Conservation (phyloP, 2,113 vertebrate genomes). For the Lophura nycthemera region DNA sequence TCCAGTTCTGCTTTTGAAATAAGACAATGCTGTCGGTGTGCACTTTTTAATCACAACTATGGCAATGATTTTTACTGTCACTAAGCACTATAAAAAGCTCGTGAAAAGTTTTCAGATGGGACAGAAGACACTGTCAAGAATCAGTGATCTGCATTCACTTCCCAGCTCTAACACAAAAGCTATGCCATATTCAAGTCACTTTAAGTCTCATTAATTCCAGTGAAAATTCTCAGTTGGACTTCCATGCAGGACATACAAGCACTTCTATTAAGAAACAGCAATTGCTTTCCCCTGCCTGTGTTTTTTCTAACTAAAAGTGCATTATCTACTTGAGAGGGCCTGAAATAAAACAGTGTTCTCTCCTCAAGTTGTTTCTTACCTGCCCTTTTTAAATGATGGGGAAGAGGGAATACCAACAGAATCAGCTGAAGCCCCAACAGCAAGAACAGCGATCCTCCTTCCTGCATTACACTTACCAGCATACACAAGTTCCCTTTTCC, state of each 20-base stretch:
- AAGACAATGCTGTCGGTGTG: background rate
- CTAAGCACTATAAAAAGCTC: background rate
- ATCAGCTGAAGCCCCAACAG: background rate
- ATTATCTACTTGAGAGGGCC: background rate
- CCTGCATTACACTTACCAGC: background rate
- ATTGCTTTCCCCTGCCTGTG: background rate
- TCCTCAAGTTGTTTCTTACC: background rate
- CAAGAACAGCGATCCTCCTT: background rate
- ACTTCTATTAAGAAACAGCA: background rate
- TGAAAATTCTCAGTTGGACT: background rate
- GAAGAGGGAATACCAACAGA: background rate
- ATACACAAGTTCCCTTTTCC: background rate
- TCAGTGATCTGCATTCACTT: background rate
- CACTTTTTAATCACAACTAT: background rate
- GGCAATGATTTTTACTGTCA: background rate
- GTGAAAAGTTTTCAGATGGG: background rate
- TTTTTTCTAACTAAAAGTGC: background rate
- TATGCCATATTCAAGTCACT: background rate
- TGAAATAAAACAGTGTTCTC: background rate
- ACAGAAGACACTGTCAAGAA: background rate
- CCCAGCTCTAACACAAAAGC: background rate
- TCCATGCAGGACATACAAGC: background rate
- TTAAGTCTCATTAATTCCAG: background rate
- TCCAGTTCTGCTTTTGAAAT: conserved; percentile 25
- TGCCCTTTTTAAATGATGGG: background rate